A percentile compares a stretch with the other conserved stretches of the same genome.
These are phyloP conservation scores for Galerucella nymphaeae DNA, from an alignment of 2,888 invertebrate species.

Conservation along the genomic window DNA sequence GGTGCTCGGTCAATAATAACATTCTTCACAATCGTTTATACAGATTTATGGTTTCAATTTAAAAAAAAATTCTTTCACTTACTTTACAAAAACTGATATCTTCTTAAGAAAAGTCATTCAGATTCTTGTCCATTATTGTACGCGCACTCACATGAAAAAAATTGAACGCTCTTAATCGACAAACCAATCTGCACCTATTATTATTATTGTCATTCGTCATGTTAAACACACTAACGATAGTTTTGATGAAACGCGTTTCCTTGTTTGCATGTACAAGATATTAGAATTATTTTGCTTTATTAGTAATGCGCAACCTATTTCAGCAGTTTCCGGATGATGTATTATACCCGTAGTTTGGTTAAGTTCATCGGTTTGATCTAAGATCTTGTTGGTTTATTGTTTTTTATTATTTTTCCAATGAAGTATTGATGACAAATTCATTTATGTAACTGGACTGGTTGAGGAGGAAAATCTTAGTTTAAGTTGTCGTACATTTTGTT, in stretches of 20 bases:
- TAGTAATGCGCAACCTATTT: conserved; percentile 10
- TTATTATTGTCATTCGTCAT: not conserved
- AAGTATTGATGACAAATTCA: no score
- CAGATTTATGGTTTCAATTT: no score
- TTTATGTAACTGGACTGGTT: no score
- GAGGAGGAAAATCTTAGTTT: no score
- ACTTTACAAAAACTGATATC: not conserved
- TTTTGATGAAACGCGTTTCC: not conserved
- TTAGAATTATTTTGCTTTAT: conserved; percentile 3
- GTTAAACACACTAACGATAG: not conserved
- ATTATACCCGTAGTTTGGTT: no score
- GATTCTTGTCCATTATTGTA: not conserved
- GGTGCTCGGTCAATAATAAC: no score
- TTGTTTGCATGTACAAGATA: not conserved
- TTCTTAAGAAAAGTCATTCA: not conserved
- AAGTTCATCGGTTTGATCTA: no score
- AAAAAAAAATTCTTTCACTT: not conserved
- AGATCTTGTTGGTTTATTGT: no score
- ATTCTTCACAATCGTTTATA: no score
- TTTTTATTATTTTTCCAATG: no score
- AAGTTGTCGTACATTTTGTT: no score
- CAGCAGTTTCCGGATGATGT: no score
- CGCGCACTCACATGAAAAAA: not conserved
- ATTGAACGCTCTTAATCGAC: not conserved
- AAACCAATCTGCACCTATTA: not conserved